phyloP scores from a whole-genome alignment of 2,797 vertebrate species.

The Sebastes steindachneri region DNA sequence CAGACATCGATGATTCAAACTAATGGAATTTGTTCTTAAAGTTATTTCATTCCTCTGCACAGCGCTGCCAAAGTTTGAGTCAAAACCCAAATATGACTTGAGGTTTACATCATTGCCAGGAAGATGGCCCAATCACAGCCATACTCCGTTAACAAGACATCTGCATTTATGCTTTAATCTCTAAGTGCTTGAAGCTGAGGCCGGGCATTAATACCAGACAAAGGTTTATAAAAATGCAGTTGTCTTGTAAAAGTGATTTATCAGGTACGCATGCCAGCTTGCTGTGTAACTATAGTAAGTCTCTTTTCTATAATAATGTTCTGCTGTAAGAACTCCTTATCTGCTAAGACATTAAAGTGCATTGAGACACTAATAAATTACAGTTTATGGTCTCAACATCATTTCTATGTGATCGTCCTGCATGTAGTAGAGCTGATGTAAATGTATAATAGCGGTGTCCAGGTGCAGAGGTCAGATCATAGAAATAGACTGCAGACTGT shows the following conservation, averaged over 20 bases:
- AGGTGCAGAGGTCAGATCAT: not conserved
- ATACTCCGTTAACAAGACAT: not conserved
- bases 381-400: not conserved
- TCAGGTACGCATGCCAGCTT: no score
- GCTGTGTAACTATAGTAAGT: no score
- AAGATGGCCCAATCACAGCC: not conserved
- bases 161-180: not conserved
- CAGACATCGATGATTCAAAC: not conserved
- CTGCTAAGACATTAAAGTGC: not conserved
- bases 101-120: not conserved
- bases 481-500: not conserved
- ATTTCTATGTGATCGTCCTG: not conserved
- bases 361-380: not conserved
- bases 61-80: not conserved
- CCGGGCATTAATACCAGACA: not conserved
- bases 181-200: not conserved
- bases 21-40: not conserved
- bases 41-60: not conserved
- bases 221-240: not conserved
- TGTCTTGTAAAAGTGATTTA: not conserved
- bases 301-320: not conserved
- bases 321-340: not conserved
- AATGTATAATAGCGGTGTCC: not conserved
- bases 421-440: no score
- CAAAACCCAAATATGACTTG: not conserved